phyloP scores from a whole-genome alignment of 2,888 invertebrate genomes.

The Zaprionus lineosus region DNA sequence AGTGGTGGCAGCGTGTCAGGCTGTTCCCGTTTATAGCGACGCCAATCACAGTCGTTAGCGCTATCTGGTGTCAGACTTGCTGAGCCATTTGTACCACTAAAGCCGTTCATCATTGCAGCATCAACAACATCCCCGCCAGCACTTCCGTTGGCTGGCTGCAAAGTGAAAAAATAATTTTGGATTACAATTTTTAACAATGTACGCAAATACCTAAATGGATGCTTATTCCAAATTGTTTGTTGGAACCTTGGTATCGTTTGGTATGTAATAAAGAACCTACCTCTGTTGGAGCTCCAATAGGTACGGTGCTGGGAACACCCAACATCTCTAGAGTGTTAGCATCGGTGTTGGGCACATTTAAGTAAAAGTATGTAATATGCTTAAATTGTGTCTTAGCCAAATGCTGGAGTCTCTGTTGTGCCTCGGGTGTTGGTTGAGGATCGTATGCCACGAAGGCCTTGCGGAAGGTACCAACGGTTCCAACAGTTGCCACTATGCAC shows the following conservation, averaged over 20 bases:
- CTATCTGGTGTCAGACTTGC: conserved; percentile 22
- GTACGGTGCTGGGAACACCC: conserved; percentile 83
- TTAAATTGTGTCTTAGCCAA: conserved; percentile 83
- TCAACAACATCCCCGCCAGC: conserved; percentile 81
- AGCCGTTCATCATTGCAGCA: conserved; percentile 79
- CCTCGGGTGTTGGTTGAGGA: conserved; percentile 81
- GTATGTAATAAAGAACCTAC: conserved; percentile 22
- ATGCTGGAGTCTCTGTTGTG: conserved; percentile 82
- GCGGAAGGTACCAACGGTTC: conserved; percentile 67
- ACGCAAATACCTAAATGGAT: too few relatives aligned
- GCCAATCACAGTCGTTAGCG: conserved; percentile 54
- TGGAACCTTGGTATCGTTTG: not conserved
- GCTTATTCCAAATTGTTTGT: too few relatives aligned
- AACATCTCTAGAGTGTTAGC: conserved; percentile 83
- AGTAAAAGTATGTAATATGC: conserved; percentile 86
- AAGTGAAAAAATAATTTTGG: conserved; percentile 21
- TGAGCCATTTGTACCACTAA: conserved; percentile 22
- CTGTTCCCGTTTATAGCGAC: conserved; percentile 65
- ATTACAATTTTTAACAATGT: too few relatives aligned
- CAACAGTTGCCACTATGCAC: conserved; percentile 71
- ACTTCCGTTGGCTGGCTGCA: conserved; percentile 51
- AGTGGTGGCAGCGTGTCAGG: conserved; percentile 80
- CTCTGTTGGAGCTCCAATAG: conserved; percentile 48
- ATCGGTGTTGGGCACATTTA: conserved; percentile 86
- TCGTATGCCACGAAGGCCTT: conserved; percentile 84